phyloP scores from a whole-genome alignment of 2,888 invertebrate species.

The Galerucella nymphaeae region DNA sequence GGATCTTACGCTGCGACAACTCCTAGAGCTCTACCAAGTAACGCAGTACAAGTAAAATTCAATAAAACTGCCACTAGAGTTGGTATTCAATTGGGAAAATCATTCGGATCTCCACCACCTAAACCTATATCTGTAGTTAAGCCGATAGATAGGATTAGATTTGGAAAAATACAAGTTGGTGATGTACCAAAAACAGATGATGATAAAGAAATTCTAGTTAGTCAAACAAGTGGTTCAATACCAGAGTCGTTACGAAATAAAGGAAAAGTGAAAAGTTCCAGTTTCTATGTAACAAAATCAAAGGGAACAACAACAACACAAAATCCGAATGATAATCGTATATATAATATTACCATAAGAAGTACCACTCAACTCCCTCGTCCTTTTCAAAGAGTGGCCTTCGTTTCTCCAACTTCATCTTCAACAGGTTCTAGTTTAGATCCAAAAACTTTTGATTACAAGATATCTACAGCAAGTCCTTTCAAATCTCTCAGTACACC shows the following conservation, averaged over 20 bases:
- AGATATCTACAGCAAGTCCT: conserved; percentile 60
- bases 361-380: conserved; percentile 47
- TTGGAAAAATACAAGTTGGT: not conserved
- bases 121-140: conserved; percentile 10
- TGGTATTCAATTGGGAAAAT: conserved; percentile 48
- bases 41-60: conserved; percentile 48
- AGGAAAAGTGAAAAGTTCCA: not conserved
- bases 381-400: conserved; percentile 48
- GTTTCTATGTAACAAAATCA: conserved; percentile 23
- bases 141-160: not conserved
- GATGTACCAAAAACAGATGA: not conserved
- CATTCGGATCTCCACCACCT: conserved; percentile 28
- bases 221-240: conserved; percentile 23
- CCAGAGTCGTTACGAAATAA: conserved; percentile 28
- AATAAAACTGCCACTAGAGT: conserved; percentile 47
- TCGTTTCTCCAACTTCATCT: not conserved
- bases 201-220: conserved; percentile 23
- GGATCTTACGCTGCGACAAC: conserved; percentile 61
- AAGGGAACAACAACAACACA: too few species aligned
- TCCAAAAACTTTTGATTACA: conserved; percentile 49
- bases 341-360: conserved; percentile 22
- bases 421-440: conserved; percentile 37
- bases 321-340: conserved; percentile 3
- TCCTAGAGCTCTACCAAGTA: conserved; percentile 31
- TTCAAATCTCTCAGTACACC: conserved; percentile 47